phyloP scores from a whole-genome alignment of 2,888 invertebrate species.

The Drosophila diplacantha region DNA sequence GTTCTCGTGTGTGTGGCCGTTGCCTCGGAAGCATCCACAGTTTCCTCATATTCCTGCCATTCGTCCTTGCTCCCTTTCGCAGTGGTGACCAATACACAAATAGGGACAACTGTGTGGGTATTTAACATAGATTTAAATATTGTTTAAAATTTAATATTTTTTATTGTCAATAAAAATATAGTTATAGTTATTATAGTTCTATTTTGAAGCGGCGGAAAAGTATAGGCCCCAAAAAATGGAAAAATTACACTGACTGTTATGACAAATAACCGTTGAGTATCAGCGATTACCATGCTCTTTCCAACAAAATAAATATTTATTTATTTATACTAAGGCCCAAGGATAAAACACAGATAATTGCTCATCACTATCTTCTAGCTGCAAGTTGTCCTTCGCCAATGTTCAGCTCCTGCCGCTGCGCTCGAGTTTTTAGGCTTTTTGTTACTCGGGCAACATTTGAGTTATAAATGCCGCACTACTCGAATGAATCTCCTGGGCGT shows the following conservation, averaged over 20 bases:
- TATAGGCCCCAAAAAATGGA: neutral
- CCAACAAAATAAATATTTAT: neutral
- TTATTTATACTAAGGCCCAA: neutral
- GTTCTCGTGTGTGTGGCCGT: slow-evolving; percentile 57
- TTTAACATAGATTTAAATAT: neutral
- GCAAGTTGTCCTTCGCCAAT: slow-evolving; percentile 1
- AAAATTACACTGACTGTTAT: neutral
- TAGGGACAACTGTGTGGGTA: no score
- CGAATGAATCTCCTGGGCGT: slow-evolving; percentile 71
- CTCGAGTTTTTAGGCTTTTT: slow-evolving; percentile 39
- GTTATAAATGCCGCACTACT: slow-evolving; percentile 71
- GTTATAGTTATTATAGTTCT: neutral
- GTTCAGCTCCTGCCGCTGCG: slow-evolving; percentile 14
- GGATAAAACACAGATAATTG: neutral
- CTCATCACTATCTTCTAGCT: slow-evolving; percentile 12
- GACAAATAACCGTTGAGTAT: neutral
- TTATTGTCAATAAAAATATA: neutral
- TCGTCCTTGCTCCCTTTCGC: slow-evolving; percentile 9
- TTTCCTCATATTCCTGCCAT: slow-evolving; percentile 23
- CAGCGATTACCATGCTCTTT: no score
- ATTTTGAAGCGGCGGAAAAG: neutral
- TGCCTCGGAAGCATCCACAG: slow-evolving; percentile 32
- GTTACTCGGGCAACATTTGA: slow-evolving; percentile 54
- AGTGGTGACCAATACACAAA: slow-evolving; percentile 51
- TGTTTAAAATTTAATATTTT: neutral